These are phyloP conservation scores for Cyphomyrmex costatus DNA, from an alignment of 1,140 invertebrate genomes.

Conservation along the genomic window DNA sequence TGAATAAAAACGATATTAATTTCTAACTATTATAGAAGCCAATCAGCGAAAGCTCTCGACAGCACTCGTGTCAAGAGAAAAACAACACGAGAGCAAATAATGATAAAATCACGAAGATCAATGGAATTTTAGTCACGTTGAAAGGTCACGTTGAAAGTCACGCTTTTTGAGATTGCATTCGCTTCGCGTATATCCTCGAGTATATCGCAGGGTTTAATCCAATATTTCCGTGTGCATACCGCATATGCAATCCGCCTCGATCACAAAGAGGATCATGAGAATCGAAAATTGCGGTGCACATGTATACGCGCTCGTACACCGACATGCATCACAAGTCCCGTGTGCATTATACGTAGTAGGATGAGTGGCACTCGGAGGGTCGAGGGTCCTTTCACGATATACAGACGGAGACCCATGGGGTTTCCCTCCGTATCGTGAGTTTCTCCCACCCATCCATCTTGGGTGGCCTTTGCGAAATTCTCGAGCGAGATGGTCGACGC, in stretches of 20 bases:
- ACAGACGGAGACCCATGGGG: slow-evolving; percentile 71
- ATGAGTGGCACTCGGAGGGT: slow-evolving; percentile 76
- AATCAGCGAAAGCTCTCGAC: background rate
- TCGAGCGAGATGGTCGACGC: slow-evolving; percentile 55
- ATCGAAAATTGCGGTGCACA: slow-evolving; percentile 29
- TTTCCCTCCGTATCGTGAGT: slow-evolving; percentile 63
- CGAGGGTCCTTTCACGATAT: slow-evolving; percentile 68
- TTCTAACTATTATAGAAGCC: background rate
- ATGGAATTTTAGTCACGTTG: slow-evolving; percentile 10
- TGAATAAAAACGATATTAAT: background rate
- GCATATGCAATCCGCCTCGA: slow-evolving; percentile 19
- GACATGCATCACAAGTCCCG: slow-evolving; percentile 10
- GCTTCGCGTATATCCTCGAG: background rate
- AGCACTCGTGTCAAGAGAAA: background rate
- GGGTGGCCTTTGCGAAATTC: slow-evolving; percentile 60
- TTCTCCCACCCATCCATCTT: slow-evolving; percentile 53
- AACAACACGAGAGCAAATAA: background rate
- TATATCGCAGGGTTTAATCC: slow-evolving; percentile 41
- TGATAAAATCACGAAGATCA: background rate
- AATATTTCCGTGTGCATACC: slow-evolving; percentile 24
- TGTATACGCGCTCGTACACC: slow-evolving; percentile 40
- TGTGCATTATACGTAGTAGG: slow-evolving; percentile 44
- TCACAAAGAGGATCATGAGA: slow-evolving; percentile 50
- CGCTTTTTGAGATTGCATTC: slow-evolving; percentile 28
- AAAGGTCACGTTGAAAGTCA: slow-evolving; percentile 25